These are phyloP conservation scores for Chelonoidis abingdonii DNA, from an alignment of 2,113 vertebrate species.

Conservation along the genomic window DNA sequence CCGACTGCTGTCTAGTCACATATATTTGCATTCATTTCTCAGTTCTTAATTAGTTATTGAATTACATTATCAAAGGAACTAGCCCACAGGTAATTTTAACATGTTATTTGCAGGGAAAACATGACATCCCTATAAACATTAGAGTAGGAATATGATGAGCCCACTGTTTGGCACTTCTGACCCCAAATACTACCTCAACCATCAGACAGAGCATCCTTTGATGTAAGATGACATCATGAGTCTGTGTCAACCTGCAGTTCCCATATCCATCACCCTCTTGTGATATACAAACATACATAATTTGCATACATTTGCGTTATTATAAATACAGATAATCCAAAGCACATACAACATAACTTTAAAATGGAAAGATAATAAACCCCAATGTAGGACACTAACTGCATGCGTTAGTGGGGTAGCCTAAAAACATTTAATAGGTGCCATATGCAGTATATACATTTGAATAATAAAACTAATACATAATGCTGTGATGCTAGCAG, in stretches of 20 bases:
- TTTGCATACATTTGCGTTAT: neutral
- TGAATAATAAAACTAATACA: neutral
- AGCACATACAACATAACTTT: neutral
- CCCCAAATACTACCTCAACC: neutral
- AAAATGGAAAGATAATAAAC: neutral
- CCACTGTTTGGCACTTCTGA: neutral
- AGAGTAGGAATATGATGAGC: neutral
- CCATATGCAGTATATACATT: neutral
- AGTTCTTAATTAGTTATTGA: neutral
- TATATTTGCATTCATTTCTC: slow-evolving; percentile 10
- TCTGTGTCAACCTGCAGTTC: neutral
- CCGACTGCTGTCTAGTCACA: neutral
- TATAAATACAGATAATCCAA: neutral
- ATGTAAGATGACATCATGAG: neutral
- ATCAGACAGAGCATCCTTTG: neutral
- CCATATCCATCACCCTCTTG: neutral
- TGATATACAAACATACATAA: neutral
- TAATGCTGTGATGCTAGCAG: neutral
- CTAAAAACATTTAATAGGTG: neutral
- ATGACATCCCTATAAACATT: neutral
- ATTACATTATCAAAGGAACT: neutral
- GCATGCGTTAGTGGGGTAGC: neutral
- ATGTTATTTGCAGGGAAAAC: neutral
- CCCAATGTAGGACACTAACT: neutral
- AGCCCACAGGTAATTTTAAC: slow-evolving; percentile 6